phyloP scores from a whole-genome alignment of 1,140 invertebrate species.

The Epicauta chinensis region DNA sequence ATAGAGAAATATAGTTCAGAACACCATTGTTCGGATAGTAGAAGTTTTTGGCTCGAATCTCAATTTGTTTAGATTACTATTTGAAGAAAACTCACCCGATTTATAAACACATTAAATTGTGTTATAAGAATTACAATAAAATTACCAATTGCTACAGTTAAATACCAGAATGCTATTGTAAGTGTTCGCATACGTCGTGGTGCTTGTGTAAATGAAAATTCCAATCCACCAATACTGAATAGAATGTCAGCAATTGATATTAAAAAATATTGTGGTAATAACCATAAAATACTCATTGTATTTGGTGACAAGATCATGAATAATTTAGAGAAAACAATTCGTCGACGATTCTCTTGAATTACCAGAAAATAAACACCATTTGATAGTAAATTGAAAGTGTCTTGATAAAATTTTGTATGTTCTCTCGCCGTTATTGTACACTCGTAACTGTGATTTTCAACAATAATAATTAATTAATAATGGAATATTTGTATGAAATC shows the following conservation, averaged over 20 bases:
- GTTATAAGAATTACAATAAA: slow-evolving; percentile 72
- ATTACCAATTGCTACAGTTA: slow-evolving; percentile 76
- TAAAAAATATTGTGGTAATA: slow-evolving; percentile 81
- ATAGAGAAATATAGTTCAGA: too few relatives aligned
- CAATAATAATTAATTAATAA: too few relatives aligned
- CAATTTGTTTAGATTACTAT: too few relatives aligned
- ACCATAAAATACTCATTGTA: slow-evolving; percentile 72
- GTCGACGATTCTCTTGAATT: slow-evolving; percentile 27
- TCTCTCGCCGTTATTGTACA: slow-evolving; percentile 26
- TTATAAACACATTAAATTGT: slow-evolving; percentile 57
- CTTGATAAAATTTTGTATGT: slow-evolving; percentile 17
- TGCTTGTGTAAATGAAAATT: slow-evolving; percentile 60
- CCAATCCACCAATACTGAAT: slow-evolving; percentile 67
- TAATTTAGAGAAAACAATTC: slow-evolving; percentile 35
- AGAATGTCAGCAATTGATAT: slow-evolving; percentile 71
- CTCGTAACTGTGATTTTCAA: slow-evolving; percentile 27
- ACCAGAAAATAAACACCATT: slow-evolving; percentile 39
- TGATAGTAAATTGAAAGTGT: slow-evolving; percentile 29
- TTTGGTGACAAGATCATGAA: slow-evolving; percentile 58
- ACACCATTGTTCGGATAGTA: too few relatives aligned
- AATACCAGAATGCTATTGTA: slow-evolving; percentile 69
- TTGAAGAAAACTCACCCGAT: slow-evolving; percentile 48
- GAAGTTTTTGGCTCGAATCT: too few relatives aligned
- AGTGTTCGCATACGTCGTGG: slow-evolving; percentile 67
- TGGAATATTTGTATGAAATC: too few relatives aligned